Evolutionary conservation across 64 coral and sea anemone species (phyloP).

Genomic region (Dendrophyllia cribrosa): DNA sequence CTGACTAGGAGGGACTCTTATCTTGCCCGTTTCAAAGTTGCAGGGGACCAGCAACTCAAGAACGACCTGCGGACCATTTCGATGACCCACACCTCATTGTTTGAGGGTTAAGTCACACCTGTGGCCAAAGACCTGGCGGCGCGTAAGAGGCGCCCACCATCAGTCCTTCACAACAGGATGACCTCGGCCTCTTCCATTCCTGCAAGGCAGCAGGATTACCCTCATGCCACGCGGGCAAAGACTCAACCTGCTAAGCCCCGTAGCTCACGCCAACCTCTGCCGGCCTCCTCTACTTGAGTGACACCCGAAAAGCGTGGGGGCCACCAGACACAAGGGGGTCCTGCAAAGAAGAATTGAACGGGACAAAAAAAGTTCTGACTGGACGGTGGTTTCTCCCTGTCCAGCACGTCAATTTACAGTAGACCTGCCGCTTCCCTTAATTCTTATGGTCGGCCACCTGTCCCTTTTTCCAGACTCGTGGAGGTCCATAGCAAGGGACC

Average conservation of each 20-base stretch:
- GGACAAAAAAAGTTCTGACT: no score
- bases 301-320: no score
- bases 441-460: not conserved
- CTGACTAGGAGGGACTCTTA: not conserved
- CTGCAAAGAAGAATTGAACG: no score
- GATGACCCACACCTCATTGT: not conserved
- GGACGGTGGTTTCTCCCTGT: not conserved
- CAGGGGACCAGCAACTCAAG: not conserved
- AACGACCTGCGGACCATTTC: not conserved
- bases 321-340: no score
- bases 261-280: not conserved
- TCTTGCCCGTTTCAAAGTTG: not conserved
- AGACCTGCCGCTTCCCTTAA: not conserved
- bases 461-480: constrained; percentile 1
- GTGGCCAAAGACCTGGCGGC: not conserved
- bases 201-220: not conserved
- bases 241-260: not conserved
- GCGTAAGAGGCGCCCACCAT: not conserved
- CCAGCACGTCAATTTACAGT: not conserved
- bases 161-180: not conserved
- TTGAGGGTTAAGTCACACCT: not conserved
- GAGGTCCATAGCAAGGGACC: constrained; percentile 1
- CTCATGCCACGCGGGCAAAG: not conserved
- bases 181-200: not conserved
- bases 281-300: not conserved